Evolutionary conservation across 92 coral and sea anemone species (phyloP), one percentile per base, ranked within the genome.

Genomic region (Isaurus tuberculatus): DNA sequence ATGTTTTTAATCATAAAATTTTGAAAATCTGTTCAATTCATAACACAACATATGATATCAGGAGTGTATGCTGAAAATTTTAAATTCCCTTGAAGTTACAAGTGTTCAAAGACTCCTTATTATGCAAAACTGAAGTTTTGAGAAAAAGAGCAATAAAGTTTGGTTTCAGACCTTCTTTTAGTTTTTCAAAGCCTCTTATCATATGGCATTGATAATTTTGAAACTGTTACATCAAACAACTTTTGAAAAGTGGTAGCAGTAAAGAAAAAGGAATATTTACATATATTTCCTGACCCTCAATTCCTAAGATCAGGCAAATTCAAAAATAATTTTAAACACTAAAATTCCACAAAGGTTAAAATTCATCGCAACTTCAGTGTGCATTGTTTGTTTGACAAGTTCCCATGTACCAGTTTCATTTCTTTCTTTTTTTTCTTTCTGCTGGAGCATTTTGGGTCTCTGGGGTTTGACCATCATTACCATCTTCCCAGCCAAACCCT

Each of bases 401-500:
- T 72, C 36, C 27, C 58, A 72, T 51, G 23, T 51, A 9, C 60
- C 60, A 51, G 78, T 72, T 72, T 72, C 22, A 43, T 72, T 72
- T 72, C 60, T 70, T 70, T 48, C 51, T 51, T 51, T 48, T 72
- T 72, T n/a, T 72, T n/a, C 43, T 72, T 72, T 53, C 78, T 72
- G 78, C 61, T 33, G 78, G 61, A 72, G 78, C 78, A 72, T 53
- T 44, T 26, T 20, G 58, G 61, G 78, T 36, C 48, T 25, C 78
- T 43, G 48, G 78, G 26, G 61, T 17, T 72, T 43, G 78, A 31
- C 78, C 78, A 72, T 51, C 20, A 72, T 19, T 31, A 42, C 49
- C 78, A 72, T 44, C 78, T 72, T 53, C 78, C 78, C 78, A 72
- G 58, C 78, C 78, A 72, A 72, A 72, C n/a, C 75, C 61, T 31